phyloP scores from a whole-genome alignment of 2,888 invertebrate genomes.

The Bimastos eiseni region DNA sequence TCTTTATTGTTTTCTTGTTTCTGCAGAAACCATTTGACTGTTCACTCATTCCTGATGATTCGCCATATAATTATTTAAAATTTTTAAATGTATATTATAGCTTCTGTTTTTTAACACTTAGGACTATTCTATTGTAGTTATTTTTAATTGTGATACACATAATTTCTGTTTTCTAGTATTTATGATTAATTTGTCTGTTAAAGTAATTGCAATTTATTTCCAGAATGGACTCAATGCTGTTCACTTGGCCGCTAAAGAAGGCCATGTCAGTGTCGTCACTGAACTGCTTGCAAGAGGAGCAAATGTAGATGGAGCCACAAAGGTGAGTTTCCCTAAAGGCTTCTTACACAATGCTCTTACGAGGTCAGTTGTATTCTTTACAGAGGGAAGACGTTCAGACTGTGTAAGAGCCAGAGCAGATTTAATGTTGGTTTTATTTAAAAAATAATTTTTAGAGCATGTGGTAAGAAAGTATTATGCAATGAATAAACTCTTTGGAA shows the following conservation, averaged over 20 bases:
- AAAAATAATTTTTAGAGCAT: neutral
- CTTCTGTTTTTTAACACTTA: too few species aligned
- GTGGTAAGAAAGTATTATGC: neutral
- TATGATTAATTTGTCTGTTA: neutral
- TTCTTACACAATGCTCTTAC: neutral
- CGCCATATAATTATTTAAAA: too few species aligned
- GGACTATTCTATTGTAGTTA: neutral
- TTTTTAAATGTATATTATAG: too few species aligned
- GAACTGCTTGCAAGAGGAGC: constrained; percentile 93
- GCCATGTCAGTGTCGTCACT: constrained; percentile 97
- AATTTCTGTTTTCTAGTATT: neutral
- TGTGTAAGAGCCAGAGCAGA: neutral
- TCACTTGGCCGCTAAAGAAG: constrained; percentile 94
- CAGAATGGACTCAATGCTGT: constrained; percentile 74
- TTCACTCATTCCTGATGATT: neutral
- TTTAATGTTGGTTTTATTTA: neutral
- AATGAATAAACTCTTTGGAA: neutral
- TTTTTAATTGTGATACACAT: neutral
- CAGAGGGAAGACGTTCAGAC: neutral
- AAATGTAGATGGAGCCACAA: constrained; percentile 84
- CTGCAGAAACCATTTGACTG: neutral
- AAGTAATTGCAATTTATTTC: neutral
- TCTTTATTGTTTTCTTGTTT: neutral
- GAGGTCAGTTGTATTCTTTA: neutral
- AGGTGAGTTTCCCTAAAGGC: constrained; percentile 60